Conservation (phyloP, 2,888 invertebrate species). For the Diogma glabrata region DNA sequence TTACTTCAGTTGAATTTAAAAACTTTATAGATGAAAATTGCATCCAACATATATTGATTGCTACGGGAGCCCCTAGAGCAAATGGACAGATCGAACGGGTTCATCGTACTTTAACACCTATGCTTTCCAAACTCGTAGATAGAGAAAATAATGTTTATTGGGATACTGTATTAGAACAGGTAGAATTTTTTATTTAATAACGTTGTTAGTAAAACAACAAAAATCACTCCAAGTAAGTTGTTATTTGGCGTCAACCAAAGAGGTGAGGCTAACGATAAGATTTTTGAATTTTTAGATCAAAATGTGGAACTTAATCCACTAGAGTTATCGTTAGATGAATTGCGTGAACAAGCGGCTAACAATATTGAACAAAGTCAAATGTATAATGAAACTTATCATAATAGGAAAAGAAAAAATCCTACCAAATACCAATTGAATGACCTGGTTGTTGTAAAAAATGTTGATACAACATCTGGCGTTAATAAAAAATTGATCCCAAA, state of each 20-base stretch:
- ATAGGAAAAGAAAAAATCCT: conserved; percentile 18
- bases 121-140: background rate
- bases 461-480: too few species aligned
- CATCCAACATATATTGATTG: conserved; percentile 14
- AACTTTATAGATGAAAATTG: conserved; percentile 9
- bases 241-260: background rate
- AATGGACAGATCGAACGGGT: background rate
- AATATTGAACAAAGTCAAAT: conserved; percentile 20
- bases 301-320: conserved; percentile 18
- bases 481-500: conserved; percentile 18
- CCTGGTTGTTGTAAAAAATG: too few species aligned
- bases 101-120: background rate
- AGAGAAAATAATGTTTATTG: background rate
- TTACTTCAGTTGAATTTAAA: conserved; percentile 10
- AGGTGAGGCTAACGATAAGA: background rate
- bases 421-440: conserved; percentile 15
- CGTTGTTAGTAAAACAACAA: background rate
- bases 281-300: background rate
- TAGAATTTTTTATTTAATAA: background rate
- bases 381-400: conserved; percentile 18
- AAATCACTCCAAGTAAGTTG: background rate
- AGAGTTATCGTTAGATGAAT: background rate
- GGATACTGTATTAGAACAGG: background rate
- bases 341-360: conserved; percentile 12
- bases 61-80: conserved; percentile 11